Conservation (phyloP, 2,797 vertebrate species). For the Vipera ursinii region DNA sequence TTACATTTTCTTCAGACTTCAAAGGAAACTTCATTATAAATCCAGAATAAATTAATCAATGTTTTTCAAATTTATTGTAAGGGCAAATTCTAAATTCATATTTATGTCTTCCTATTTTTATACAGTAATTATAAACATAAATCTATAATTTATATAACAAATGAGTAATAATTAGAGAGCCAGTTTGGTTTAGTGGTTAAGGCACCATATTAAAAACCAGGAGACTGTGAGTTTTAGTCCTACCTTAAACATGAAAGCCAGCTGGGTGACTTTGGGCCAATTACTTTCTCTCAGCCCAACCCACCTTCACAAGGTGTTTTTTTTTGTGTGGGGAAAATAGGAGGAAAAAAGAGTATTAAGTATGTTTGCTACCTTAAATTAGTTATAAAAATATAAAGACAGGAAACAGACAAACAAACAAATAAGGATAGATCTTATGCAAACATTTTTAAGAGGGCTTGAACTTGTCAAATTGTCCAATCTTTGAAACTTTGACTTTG, state of each 20-base stretch:
- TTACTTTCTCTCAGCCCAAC: not conserved
- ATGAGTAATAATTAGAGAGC: not conserved
- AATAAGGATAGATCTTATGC: not conserved
- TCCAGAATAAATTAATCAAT: not conserved
- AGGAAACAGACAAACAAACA: not conserved
- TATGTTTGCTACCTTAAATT: not conserved
- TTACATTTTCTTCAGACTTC: not conserved
- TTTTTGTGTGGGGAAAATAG: not conserved
- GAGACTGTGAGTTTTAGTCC: not conserved
- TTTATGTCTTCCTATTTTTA: conserved; percentile 1
- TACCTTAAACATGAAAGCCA: not conserved
- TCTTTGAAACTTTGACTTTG: conserved; percentile 33
- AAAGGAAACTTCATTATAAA: not conserved
- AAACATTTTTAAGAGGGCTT: conserved; percentile 27
- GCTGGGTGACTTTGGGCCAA: not conserved
- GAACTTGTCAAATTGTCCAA: conserved; percentile 22
- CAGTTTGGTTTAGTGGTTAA: not conserved
- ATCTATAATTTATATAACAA: not conserved
- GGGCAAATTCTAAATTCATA: not conserved
- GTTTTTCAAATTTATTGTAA: not conserved
- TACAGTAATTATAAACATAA: not conserved
- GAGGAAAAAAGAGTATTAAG: not conserved
- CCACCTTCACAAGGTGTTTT: not conserved
- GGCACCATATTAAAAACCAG: not conserved
- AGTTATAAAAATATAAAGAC: not conserved